Evolutionary conservation across 2,888 invertebrate genomes (phyloP).

Genomic region (Entomobrya multifasciata): DNA sequence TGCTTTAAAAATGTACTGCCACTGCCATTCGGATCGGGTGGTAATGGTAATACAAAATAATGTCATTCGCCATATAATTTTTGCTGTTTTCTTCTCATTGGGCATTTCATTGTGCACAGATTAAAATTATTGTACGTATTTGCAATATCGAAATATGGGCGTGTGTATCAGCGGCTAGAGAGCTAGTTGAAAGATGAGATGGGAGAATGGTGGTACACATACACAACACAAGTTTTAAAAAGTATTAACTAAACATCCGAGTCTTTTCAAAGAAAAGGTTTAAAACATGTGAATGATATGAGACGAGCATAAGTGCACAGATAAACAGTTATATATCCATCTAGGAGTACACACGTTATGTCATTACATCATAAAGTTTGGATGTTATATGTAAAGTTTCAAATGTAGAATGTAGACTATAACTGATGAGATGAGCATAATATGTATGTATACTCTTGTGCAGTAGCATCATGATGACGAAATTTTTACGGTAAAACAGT

Average conservation of each 20-base stretch:
- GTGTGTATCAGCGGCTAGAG: neutral
- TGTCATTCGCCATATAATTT: too few species aligned
- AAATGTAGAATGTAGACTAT: neutral
- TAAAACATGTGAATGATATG: neutral
- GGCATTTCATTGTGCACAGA: conserved; percentile 7
- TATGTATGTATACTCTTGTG: too few species aligned
- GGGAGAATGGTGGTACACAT: too few species aligned
- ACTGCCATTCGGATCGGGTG: neutral
- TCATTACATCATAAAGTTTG: neutral
- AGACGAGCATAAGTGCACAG: conserved; percentile 5
- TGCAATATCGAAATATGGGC: neutral
- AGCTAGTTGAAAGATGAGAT: too few species aligned
- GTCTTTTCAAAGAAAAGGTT: neutral
- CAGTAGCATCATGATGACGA: neutral
- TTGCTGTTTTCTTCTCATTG: neutral
- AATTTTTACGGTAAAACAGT: conserved; percentile 2
- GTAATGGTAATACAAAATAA: too few species aligned
- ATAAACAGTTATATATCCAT: neutral
- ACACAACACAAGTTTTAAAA: too few species aligned
- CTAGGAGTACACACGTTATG: neutral
- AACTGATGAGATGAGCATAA: too few species aligned
- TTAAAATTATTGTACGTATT: too few species aligned
- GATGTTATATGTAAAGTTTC: neutral
- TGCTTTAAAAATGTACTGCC: neutral
- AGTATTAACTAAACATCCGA: too few species aligned